Conservation (phyloP, 2,797 vertebrate genomes). For the Esox lucius region DNA sequence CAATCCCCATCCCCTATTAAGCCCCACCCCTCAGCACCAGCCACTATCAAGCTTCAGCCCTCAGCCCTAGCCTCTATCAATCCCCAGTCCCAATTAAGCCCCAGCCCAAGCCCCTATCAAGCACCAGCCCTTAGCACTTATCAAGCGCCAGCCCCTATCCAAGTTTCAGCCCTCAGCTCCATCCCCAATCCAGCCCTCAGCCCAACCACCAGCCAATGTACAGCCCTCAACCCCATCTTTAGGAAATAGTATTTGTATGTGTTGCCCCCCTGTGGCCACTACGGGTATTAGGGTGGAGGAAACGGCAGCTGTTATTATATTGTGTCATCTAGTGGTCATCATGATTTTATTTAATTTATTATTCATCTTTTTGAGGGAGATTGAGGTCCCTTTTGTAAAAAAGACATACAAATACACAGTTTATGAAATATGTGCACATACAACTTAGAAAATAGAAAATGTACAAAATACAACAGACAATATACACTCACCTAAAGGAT, state of each 20-base stretch:
- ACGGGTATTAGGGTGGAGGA: not conserved
- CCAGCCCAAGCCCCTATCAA: not conserved
- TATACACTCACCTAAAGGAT: too few relatives aligned
- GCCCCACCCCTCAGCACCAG: not conserved
- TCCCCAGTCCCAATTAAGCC: not conserved
- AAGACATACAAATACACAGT: not conserved
- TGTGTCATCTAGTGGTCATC: slow-evolving; percentile 84
- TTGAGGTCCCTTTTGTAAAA: not conserved
- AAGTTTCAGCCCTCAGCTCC: not conserved
- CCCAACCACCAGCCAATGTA: not conserved
- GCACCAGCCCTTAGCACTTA: not conserved
- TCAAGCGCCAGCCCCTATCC: not conserved
- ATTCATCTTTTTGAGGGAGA: not conserved
- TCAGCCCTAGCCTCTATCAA: not conserved
- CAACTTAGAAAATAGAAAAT: too few relatives aligned
- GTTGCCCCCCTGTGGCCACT: slow-evolving; percentile 48
- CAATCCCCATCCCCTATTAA: not conserved
- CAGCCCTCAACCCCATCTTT: not conserved
- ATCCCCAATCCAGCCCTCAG: not conserved
- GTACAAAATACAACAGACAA: too few relatives aligned
- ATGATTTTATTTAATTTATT: not conserved
- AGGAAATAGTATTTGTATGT: slow-evolving; percentile 35
- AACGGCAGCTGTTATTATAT: slow-evolving; percentile 62
- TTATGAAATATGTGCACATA: too few relatives aligned
- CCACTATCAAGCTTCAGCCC: not conserved